These are phyloP conservation scores for Tachuris rubrigastra DNA, from an alignment of 2,113 vertebrate species.

Conservation along the genomic window DNA sequence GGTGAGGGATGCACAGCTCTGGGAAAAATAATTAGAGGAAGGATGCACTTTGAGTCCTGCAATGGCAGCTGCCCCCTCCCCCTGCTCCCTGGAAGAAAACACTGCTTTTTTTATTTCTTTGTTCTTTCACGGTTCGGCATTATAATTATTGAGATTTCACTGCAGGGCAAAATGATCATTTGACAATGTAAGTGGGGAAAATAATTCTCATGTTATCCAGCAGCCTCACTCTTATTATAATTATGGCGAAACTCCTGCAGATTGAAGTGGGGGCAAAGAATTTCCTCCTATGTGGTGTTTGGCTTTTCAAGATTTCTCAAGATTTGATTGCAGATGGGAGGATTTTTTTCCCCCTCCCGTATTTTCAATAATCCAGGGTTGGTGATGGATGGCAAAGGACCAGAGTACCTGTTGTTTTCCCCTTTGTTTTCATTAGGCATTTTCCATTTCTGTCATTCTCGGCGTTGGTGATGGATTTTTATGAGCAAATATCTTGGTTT, in stretches of 20 bases:
- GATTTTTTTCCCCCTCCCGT: not conserved
- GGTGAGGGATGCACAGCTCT: not conserved
- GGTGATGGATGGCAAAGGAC: conserved; percentile 9
- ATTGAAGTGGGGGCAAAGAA: conserved; percentile 29
- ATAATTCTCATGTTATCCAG: conserved; percentile 31
- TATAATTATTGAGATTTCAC: conserved; percentile 64
- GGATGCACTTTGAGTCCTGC: not conserved
- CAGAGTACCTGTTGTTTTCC: conserved; percentile 35
- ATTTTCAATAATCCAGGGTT: not conserved
- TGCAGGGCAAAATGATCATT: conserved; percentile 61
- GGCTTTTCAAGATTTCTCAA: not conserved
- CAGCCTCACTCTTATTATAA: conserved; percentile 31
- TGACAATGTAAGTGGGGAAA: conserved; percentile 55
- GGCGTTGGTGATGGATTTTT: not conserved
- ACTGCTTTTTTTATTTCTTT: conserved; percentile 36
- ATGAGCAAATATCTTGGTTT: conserved; percentile 3
- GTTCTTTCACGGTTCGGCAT: conserved; percentile 36
- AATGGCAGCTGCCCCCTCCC: not conserved
- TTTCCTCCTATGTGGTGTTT: not conserved
- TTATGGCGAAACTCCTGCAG: conserved; percentile 33
- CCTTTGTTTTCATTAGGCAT: conserved; percentile 31
- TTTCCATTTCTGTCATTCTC: conserved; percentile 36
- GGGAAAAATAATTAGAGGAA: not conserved
- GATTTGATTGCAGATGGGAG: not conserved
- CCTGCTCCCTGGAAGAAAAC: conserved; percentile 9